Percentiles rank a stretch among this genome's conserved stretches.
Conservation (phyloP, 2,113 vertebrate genomes). For the Henicopernis longicauda region DNA sequence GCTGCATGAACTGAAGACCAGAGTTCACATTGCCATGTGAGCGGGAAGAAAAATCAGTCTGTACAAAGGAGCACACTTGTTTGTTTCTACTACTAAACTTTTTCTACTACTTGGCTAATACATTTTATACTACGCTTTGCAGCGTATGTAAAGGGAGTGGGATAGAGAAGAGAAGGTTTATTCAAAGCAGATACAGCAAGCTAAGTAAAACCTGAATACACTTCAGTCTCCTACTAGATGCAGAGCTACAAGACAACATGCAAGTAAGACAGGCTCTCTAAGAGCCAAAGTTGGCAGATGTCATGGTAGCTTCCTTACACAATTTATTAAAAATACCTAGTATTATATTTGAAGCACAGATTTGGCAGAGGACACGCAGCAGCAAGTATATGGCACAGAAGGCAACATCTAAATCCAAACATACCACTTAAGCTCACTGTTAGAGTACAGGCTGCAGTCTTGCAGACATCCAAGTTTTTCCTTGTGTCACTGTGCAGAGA, state of each 20-base stretch:
- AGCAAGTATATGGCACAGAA: neutral
- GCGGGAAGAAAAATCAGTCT: neutral
- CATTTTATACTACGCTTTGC: neutral
- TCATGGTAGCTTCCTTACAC: neutral
- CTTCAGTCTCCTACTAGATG: neutral
- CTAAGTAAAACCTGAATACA: constrained; percentile 1
- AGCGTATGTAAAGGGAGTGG: neutral
- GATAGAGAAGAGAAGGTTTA: neutral
- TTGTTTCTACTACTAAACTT: constrained; percentile 6
- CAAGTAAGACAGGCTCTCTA: neutral
- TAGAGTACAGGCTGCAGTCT: neutral
- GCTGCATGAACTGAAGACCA: constrained; percentile 1
- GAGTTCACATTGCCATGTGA: neutral
- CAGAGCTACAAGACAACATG: neutral
- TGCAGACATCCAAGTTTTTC: neutral
- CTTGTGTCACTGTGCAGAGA: neutral
- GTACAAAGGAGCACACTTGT: neutral
- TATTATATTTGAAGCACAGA: neutral
- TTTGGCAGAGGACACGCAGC: neutral
- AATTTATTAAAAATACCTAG: neutral
- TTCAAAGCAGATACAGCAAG: constrained; percentile 6
- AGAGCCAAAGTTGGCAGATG: neutral
- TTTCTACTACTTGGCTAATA: neutral
- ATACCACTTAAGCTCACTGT: neutral
- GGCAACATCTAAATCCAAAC: neutral